Base-by-base conservation (phyloP, 92 coral and sea anemone species). In the Desmophyllum pertusum region DNA sequence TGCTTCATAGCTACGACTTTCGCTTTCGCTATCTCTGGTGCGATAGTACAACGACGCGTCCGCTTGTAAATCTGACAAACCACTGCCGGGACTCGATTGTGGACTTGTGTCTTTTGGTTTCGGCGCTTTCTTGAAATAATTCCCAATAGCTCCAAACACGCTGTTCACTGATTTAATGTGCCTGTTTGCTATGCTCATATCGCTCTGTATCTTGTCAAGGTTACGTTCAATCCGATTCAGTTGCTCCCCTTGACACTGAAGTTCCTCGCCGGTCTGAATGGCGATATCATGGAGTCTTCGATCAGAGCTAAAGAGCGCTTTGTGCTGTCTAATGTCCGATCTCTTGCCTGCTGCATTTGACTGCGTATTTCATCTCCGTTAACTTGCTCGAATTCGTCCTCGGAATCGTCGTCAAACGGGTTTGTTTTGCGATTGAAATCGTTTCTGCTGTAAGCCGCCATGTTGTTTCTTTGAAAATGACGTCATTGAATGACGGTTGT, bases 201-300 rank as follows among this genome's bases (percentile, higher is more conserved):
- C 90, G 57, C 83, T 79, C 30, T 86, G 89, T 67, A 96, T 94
- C 31, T 31, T 63, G 83, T 92, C 99, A n/a, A 96, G 83, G 79
- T 96, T 94, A 62, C 91, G 85, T 75, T 96, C 99, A 43, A 85
- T 83, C 18, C 99, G 94, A 80, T 92, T 81, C 39, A 96, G 74
- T 29, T 88, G 80, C 78, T 96, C 99, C 65, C 98, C 96, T 83
- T 96, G 99, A 27, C 86, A 83, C n/a, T 85, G 91, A 13, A 96
- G 88, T 83, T 96, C 98, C 39, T 94, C 98, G 48, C 95, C 99
- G 0, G 98, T 96, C 35, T 88, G 91, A 75, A 93, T 88, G 0
- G 99, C 98, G 35, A 94, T 76, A 72, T 96, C 95, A 51, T 96
- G 99, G 98, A 92, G 39, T 94, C 98, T 61, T 96, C 99, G 15